Base-by-base conservation (phyloP, 1,140 invertebrate genomes). In the Dryas iulia region DNA sequence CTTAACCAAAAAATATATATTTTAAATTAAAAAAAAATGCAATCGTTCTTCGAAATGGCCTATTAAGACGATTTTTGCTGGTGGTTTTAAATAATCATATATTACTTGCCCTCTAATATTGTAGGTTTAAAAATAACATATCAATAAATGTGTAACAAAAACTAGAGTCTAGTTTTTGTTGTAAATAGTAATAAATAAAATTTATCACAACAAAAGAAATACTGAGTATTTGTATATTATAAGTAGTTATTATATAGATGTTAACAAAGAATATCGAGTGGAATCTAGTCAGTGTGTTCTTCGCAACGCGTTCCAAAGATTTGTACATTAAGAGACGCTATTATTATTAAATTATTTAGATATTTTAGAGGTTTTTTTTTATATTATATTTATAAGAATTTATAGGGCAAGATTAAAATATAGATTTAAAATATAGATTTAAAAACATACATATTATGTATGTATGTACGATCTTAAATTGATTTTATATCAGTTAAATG, bases 261-360 rank as follows among this genome's bases (percentile, higher is more conserved):
- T 79, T 73, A 74, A 68, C 35, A 47, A 77, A 68, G 83, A 59
- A 70, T 82, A 75, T 81, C 70, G 86, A 87, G 87, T 90, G 82
- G 76, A 82, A 79, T 86, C 88, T 90, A 90, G 88, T 90, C 88
- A 90, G 86, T 90, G 86, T 90, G 86, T 82, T 81, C 66, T 79
- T 81, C 64, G 85, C 39, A 87, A 90, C 83, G 87, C 87, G 87
- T 90, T 90, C 87, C 87, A 90, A 90, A 90, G 86, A 88, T 79
- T 73, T 88, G 86, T 90, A 88, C 25, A 90, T 86, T 80, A 76
- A 73, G 72, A 73, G 70, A 71, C 76, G 76, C 74, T 73, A 70
- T 52, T 73, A 70, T 65, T 61, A 18, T 64, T 72, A 58, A 52
- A 26, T 53, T 63, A 60, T 47, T 47, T 47, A 35, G 1, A 47